Evolutionary conservation across 2,888 invertebrate genomes (phyloP).

Genomic region (Pandemis corylana): DNA sequence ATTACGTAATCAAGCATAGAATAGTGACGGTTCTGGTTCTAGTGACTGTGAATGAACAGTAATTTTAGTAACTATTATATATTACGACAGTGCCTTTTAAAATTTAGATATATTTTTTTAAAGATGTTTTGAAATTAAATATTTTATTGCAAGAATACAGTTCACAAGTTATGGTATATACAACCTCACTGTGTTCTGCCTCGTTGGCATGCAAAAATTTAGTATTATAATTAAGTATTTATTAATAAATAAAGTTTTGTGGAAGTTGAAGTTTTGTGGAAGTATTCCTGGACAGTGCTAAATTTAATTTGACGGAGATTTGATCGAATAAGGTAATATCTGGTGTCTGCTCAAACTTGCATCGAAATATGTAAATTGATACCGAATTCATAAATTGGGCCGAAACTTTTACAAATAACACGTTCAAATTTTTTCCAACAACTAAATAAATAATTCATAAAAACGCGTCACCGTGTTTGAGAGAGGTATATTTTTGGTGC

Average conservation of each 20-base stretch:
- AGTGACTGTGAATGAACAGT: neutral
- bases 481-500: conserved; percentile 50
- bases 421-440: conserved; percentile 10
- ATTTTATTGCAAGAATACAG: no score
- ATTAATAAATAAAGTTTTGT: neutral
- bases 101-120: no score
- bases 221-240: neutral
- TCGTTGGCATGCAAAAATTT: no score
- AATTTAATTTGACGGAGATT: neutral
- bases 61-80: neutral
- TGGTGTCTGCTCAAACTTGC: conserved; percentile 11
- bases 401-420: conserved; percentile 35
- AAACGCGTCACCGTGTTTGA: conserved; percentile 44
- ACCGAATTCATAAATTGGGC: conserved; percentile 23
- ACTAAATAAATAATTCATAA: conserved; percentile 39
- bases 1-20: conserved; percentile 13
- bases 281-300: neutral
- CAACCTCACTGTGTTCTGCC: no score
- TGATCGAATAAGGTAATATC: conserved; percentile 3
- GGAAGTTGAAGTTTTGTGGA: neutral
- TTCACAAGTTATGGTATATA: no score
- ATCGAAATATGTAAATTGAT: conserved; percentile 29
- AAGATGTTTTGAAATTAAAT: no score
- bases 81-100: neutral
- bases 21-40: conserved; percentile 10